Conservation (phyloP, 2,797 vertebrate genomes). For the Cynodonichthys magdalenae region DNA sequence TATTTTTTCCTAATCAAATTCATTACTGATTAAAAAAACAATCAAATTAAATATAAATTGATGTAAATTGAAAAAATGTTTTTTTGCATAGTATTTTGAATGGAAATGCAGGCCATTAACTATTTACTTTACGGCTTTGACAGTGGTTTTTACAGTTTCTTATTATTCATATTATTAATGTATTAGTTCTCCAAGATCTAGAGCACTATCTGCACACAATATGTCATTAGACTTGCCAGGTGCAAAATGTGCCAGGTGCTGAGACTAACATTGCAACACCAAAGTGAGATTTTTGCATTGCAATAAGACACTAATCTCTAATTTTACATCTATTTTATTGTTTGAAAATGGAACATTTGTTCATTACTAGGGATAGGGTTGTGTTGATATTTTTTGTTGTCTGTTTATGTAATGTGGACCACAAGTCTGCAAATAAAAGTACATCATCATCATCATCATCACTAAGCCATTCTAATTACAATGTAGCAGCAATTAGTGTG, state of each 20-base stretch:
- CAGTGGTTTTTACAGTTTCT: not conserved
- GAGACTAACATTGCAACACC: no score
- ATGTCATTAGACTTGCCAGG: not conserved
- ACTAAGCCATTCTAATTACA: no score
- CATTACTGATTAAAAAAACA: not conserved
- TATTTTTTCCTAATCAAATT: constrained; percentile 2
- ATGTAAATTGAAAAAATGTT: not conserved
- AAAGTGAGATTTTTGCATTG: no score
- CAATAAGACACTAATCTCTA: not conserved
- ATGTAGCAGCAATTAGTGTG: no score
- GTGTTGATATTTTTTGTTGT: no score
- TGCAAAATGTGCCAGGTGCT: not conserved
- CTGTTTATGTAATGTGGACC: no score
- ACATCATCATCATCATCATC: no score
- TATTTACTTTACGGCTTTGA: not conserved
- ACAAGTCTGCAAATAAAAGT: no score
- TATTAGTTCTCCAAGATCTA: not conserved
- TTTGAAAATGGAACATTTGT: not conserved
- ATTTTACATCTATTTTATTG: not conserved
- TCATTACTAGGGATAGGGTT: not conserved
- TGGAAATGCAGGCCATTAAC: not conserved
- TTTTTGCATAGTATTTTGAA: no score
- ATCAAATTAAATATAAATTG: not conserved
- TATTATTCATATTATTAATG: not conserved
- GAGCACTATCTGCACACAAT: not conserved